Percentiles rank a stretch among this genome's conserved stretches.
phyloP scores from a whole-genome alignment of 2,797 vertebrate genomes.

The Diplodus sargus region DNA sequence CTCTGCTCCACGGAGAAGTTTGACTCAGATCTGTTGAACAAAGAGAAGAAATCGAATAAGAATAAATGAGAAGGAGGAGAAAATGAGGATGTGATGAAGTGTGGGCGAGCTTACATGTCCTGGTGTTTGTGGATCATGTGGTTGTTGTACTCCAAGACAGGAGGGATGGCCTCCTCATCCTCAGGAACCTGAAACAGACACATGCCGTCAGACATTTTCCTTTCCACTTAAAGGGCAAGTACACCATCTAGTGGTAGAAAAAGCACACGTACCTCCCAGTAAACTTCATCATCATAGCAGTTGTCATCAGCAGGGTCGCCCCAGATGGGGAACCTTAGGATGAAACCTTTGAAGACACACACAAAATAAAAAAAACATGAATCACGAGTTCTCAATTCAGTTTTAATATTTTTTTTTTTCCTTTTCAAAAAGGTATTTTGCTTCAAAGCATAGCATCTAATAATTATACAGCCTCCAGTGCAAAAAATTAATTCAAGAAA shows the following conservation, averaged over 20 bases:
- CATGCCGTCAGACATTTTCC: neutral
- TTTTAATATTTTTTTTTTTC: neutral
- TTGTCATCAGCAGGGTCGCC: constrained; percentile 92
- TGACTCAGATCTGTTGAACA: constrained; percentile 77
- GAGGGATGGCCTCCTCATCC: constrained; percentile 86
- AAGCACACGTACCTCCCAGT: constrained; percentile 92
- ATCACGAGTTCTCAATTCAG: neutral
- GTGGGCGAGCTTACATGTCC: constrained; percentile 73
- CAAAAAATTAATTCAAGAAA: no score
- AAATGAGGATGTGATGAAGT: neutral
- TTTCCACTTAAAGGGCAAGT: neutral
- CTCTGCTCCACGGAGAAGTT: constrained; percentile 82
- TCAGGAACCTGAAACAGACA: constrained; percentile 86
- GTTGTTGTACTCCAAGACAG: constrained; percentile 85
- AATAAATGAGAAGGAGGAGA: neutral
- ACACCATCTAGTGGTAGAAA: constrained; percentile 52
- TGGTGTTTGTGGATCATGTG: constrained; percentile 77
- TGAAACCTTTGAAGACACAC: constrained; percentile 81
- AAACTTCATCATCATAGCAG: constrained; percentile 93
- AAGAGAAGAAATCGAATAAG: constrained; percentile 5
- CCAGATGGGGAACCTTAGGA: constrained; percentile 93
- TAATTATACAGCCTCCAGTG: no score
- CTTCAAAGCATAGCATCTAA: no score
- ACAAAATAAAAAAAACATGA: neutral
- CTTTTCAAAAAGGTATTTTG: constrained; percentile 11